Base-by-base conservation (phyloP, 2,113 vertebrate genomes). In the Solea senegalensis region DNA sequence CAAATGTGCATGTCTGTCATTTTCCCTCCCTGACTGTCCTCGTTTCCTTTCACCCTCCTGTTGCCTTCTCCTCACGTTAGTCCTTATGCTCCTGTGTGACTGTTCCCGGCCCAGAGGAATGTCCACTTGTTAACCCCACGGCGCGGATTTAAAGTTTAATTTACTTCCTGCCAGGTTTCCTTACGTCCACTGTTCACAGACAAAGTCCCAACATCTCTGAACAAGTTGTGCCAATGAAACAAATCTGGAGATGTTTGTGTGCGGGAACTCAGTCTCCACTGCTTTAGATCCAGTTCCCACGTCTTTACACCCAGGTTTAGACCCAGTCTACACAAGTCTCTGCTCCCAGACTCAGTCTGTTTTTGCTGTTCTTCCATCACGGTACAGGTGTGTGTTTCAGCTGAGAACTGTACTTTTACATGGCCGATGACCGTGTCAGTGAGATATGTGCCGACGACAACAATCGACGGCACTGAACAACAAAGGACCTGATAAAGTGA, bases 131-230 rank as follows among this genome's bases (percentile, higher is more conserved):
- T 89, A 83, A 87, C 85, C 82, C 57, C 51, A 21, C 72, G 71
- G 77, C 61, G 28, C 69, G 50, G 58, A 62, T 78, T 88, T 80
- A 87, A 90, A 86, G 72, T 87, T 77, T 83, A 89, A 88, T 89
- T 76, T 64, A 64, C 14, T 57, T 39, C 56, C 44, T 53, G 50
- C 45, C 55, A 27, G 15, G 14, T 64, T 72, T 9, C 58, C 34
- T 10, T 26, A 9, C 14, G 2, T 50, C 66, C 26, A 7, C 52
- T 54, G 21, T 21, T 54, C 63, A 63, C 15, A 58, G 41, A 55
- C 14, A 72, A 7, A 43, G 49, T 50, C 44, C 6, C 28, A 65
- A 43, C 41, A 14, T 12, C 21, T 27, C 41, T 27, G 16, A 45
- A 8, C 7, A 11, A 44, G 41, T 13, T 60, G 41, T 45, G 26